Percentiles rank a stretch among this genome's conserved stretches.
These are phyloP conservation scores for Electrona antarctica DNA, from an alignment of 2,113 vertebrate species.

Conservation along the genomic window DNA sequence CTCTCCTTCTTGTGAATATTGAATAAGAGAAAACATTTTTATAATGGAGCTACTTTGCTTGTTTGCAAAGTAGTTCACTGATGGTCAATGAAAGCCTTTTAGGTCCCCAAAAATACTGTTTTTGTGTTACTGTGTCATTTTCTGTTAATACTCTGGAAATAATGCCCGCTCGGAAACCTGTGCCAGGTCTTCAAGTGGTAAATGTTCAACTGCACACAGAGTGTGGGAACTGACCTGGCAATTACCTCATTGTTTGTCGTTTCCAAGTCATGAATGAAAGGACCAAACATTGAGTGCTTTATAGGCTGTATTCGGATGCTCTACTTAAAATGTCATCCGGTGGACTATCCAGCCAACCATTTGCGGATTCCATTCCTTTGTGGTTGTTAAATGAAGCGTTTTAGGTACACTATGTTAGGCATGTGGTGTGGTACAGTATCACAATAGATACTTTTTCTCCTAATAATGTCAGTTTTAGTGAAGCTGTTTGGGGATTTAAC, in stretches of 20 bases:
- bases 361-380: constrained; percentile 21
- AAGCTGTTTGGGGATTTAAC: constrained; percentile 13
- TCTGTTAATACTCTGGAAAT: constrained; percentile 23
- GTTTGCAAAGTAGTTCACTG: constrained; percentile 13
- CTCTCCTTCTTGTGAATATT: constrained; percentile 21
- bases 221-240: constrained; percentile 52
- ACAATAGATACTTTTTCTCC: background rate
- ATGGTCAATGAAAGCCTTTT: constrained; percentile 8
- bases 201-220: constrained; percentile 22
- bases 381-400: constrained; percentile 32
- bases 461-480: constrained; percentile 4
- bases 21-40: constrained; percentile 16
- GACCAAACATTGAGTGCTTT: constrained; percentile 36
- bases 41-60: constrained; percentile 24
- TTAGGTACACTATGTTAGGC: constrained; percentile 4
- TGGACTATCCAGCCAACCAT: constrained; percentile 20
- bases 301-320: constrained; percentile 29
- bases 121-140: constrained; percentile 19
- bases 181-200: constrained; percentile 18
- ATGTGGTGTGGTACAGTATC: constrained; percentile 4
- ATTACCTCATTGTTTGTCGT: constrained; percentile 45
- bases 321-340: constrained; percentile 21
- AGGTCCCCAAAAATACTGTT: background rate
- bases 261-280: constrained; percentile 45
- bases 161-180: constrained; percentile 12